Evolutionary conservation across 2,113 vertebrate species (phyloP).

Genomic region (Embiotoca jacksoni): DNA sequence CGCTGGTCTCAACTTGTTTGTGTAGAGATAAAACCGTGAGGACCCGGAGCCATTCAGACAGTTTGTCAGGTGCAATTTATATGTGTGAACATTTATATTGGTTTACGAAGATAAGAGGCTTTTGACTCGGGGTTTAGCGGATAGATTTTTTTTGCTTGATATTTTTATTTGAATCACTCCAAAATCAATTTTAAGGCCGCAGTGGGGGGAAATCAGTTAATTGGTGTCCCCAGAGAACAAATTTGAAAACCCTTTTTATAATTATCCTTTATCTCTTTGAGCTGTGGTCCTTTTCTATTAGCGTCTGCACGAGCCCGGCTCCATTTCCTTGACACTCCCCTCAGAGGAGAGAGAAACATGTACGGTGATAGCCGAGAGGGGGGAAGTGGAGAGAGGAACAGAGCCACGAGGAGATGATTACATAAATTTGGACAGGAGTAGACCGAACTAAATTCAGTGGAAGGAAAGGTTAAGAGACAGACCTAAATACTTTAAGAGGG

Average conservation of each 20-base stretch:
- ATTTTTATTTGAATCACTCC: conserved; percentile 8
- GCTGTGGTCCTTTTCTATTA: conserved; percentile 17
- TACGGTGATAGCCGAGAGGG: background rate
- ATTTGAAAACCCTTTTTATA: conserved; percentile 26
- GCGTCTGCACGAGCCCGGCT: background rate
- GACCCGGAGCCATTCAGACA: background rate
- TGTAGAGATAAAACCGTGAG: background rate
- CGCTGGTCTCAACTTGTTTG: background rate
- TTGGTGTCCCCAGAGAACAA: conserved; percentile 18
- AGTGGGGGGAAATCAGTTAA: background rate
- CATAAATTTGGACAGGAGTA: conserved; percentile 17
- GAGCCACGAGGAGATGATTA: conserved; percentile 19
- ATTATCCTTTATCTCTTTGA: conserved; percentile 52
- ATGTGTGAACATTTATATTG: background rate
- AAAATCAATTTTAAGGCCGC: conserved; percentile 32
- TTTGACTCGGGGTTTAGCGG: conserved; percentile 10
- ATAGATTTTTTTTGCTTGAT: conserved; percentile 36
- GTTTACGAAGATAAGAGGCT: conserved; percentile 23
- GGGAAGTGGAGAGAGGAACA: background rate
- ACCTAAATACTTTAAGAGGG: background rate
- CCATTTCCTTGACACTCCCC: background rate
- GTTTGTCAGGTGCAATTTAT: background rate
- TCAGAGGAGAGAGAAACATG: background rate
- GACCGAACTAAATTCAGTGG: conserved; percentile 13
- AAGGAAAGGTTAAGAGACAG: conserved; percentile 1